A percentile compares a stretch with the other conserved stretches of the same genome.
Evolutionary conservation across 2,113 vertebrate genomes (phyloP).

Genomic region (Ceyx cyanopectus): DNA sequence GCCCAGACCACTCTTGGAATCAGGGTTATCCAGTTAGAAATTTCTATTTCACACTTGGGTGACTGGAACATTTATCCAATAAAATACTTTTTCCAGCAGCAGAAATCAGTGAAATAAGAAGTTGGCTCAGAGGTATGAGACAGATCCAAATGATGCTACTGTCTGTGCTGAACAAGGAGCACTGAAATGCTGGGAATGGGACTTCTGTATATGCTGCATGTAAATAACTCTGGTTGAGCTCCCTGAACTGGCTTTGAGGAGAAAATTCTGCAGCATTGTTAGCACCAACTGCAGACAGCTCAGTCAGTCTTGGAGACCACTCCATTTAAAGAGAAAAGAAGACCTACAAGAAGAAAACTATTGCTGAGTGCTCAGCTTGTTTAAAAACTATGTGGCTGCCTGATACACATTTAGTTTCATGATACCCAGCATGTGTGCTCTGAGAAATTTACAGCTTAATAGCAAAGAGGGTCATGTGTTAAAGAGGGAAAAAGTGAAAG

Average conservation of each 20-base stretch:
- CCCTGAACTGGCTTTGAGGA: neutral
- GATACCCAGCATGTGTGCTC: neutral
- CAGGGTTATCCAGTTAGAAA: slow-evolving; percentile 24
- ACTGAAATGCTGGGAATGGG: neutral
- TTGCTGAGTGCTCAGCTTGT: neutral
- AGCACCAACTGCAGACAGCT: neutral
- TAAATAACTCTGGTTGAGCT: slow-evolving; percentile 37
- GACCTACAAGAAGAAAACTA: slow-evolving; percentile 28
- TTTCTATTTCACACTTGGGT: slow-evolving; percentile 44
- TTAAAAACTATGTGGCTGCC: neutral
- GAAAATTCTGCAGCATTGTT: neutral
- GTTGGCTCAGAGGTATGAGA: neutral
- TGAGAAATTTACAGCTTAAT: neutral
- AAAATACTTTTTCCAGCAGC: slow-evolving; percentile 16
- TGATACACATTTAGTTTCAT: neutral
- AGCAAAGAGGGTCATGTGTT: neutral
- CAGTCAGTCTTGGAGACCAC: neutral
- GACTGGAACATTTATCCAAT: slow-evolving; percentile 20
- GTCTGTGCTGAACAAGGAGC: slow-evolving; percentile 20
- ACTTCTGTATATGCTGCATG: neutral
- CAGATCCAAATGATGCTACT: neutral
- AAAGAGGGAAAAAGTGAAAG: neutral
- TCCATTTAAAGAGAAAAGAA: neutral
- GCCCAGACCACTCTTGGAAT: neutral
- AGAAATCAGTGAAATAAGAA: slow-evolving; percentile 33